Evolutionary conservation across 1,140 invertebrate species (phyloP), one percentile per base, ranked within the genome.

Genomic region (Heliconius congener): DNA sequence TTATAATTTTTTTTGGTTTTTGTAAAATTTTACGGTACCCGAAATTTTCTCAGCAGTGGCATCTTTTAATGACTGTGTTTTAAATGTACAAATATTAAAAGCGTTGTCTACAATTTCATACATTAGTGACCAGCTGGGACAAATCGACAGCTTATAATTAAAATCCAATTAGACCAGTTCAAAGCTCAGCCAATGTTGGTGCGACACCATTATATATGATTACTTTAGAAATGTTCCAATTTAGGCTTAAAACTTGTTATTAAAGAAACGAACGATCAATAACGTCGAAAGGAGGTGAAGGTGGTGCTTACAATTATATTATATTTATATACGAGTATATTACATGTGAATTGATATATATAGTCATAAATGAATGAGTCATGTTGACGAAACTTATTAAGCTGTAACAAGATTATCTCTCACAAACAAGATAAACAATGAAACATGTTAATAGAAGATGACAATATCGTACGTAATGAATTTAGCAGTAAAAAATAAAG

Each of bases 271-370:
- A 70, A 52, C 76, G 34, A 37, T 77, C 73, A 80, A 72, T 76
- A 74, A 72, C 34, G 50, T 42, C 8, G 18, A 75, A 79, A 79
- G 60, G 78, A 75, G 78, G 78, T 79, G 73, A 80, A 80, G 78
- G 78, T 46, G 46, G 42, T 30, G n/a, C n/a, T 13, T 27, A 30
- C 27, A 6, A 66, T 30, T 66, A 66, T 66, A 27, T 27, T 66
- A 46, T 46, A 46, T 42, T 42, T 42, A 42, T 42, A 42, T 27
- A 60, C 23, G 34, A 37, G 23, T 11, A n/a, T 11, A 60, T 16
- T 66, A 66, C 27, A 66, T 66, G 60, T 60, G n/a, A 8, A 19
- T 72, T 19, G 18, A 18, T 6, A 39, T 66, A 60, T 60, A 39
- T 30, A 34, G 34, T 34, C 34, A 66, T 4, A 13, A 66, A 11